Conservation (phyloP, 1,140 invertebrate species). For the Metaphire vulgaris region DNA sequence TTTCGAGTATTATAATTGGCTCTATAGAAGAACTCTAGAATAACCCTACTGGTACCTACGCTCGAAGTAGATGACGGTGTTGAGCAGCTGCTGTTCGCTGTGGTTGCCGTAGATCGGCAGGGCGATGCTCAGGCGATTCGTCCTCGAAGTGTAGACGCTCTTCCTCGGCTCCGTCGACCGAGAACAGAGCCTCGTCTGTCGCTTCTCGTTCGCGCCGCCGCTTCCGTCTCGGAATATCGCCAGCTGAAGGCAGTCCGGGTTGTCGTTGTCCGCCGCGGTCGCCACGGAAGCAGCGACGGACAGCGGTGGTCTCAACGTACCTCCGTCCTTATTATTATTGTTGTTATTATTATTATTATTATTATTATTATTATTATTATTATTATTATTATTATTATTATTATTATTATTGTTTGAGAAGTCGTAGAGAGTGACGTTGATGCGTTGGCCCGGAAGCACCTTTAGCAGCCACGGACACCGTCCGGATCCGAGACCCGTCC, state of each 20-base stretch:
- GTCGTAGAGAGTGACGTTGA: constrained; percentile 22
- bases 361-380: no score
- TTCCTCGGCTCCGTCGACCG: neutral
- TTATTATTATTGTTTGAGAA: constrained; percentile 8
- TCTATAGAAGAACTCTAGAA: no score
- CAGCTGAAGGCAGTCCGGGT: neutral
- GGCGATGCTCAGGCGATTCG: neutral
- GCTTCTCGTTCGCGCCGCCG: neutral
- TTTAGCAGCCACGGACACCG: constrained; percentile 23
- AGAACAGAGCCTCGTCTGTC: neutral
- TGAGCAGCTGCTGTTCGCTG: neutral
- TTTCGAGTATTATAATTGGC: no score
- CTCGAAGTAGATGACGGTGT: neutral
- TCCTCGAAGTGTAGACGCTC: neutral
- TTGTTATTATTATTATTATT: no score
- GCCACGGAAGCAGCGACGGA: neutral
- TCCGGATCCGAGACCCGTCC: constrained; percentile 9
- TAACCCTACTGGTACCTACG: no score
- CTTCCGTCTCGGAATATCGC: neutral
- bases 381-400: no score
- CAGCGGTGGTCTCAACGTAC: no score
- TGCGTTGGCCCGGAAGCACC: constrained; percentile 18
- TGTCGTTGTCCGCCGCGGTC: neutral
- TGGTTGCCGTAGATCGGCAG: neutral
- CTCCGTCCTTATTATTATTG: no score